These are phyloP conservation scores for Chelonoidis abingdonii DNA, from an alignment of 2,113 vertebrate genomes.

Conservation along the genomic window DNA sequence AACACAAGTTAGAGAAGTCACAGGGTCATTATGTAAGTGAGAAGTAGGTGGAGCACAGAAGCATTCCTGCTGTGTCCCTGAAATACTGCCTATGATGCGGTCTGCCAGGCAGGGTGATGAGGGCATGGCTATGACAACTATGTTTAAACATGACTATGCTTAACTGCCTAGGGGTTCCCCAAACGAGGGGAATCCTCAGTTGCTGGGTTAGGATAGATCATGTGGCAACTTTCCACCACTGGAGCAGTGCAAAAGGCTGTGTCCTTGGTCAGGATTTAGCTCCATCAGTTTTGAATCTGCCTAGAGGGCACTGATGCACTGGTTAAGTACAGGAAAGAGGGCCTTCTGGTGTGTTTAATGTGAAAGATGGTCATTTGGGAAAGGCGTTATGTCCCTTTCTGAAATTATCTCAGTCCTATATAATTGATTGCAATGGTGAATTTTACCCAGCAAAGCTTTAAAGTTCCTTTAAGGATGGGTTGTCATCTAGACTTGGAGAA, in stretches of 20 bases:
- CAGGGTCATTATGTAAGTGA: rapidly evolving
- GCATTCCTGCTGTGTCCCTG: neutral
- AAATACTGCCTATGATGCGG: neutral
- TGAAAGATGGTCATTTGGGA: neutral
- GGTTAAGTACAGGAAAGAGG: neutral
- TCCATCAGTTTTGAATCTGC: neutral
- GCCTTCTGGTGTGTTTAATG: rapidly evolving
- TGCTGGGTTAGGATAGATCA: rapidly evolving
- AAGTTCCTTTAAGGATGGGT: neutral
- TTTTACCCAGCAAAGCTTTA: neutral
- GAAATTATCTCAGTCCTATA: neutral
- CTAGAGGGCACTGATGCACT: neutral
- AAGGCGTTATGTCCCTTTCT: neutral
- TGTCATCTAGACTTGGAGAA: neutral
- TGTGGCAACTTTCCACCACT: neutral
- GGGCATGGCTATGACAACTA: neutral
- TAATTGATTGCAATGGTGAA: neutral
- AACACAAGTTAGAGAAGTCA: neutral
- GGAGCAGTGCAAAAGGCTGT: neutral
- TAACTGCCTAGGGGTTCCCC: rapidly evolving
- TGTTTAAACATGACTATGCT: neutral
- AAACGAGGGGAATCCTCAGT: rapidly evolving
- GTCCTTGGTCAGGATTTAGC: neutral
- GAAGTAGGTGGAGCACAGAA: neutral
- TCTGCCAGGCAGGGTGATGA: neutral